phyloP scores from a whole-genome alignment of 1,140 invertebrate genomes.

The Aphelenchoides fujianensis region DNA sequence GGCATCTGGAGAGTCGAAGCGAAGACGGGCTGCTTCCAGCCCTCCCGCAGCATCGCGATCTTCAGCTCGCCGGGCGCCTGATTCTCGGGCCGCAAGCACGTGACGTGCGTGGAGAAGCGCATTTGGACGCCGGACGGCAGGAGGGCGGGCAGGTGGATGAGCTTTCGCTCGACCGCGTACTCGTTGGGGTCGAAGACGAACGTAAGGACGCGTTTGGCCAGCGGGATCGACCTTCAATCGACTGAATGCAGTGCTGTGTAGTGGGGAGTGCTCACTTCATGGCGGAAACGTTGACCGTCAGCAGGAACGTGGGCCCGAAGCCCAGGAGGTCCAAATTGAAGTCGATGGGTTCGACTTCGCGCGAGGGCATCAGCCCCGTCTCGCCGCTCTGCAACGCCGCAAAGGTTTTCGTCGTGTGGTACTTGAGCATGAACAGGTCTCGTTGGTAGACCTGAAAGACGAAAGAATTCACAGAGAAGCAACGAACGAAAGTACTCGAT shows the following conservation, averaged over 20 bases:
- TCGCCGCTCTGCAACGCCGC: conserved; percentile 35
- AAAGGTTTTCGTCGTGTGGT: conserved; percentile 43
- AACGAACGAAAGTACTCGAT: neutral
- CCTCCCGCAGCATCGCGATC: conserved; percentile 33
- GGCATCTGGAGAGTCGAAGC: conserved; percentile 39
- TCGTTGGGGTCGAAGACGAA: conserved; percentile 39
- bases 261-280: conserved; percentile 23
- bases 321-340: conserved; percentile 34
- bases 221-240: conserved; percentile 30
- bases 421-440: conserved; percentile 50
- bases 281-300: conserved; percentile 28
- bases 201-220: conserved; percentile 20
- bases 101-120: conserved; percentile 24
- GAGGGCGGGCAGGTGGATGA: conserved; percentile 27
- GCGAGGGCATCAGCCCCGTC: conserved; percentile 22
- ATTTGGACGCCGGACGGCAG: conserved; percentile 25
- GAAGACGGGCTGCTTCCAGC: conserved; percentile 34
- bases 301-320: conserved; percentile 37
- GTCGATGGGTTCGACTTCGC: conserved; percentile 43
- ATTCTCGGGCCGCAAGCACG: conserved; percentile 41
- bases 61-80: conserved; percentile 36
- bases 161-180: conserved; percentile 27
- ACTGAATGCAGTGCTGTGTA: neutral
- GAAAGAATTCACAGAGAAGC: neutral
- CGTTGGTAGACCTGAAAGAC: conserved; percentile 49